A percentile compares a stretch with the other conserved stretches of the same genome.
phyloP scores from a whole-genome alignment of 2,797 vertebrate species.

The Halcyon leucocephala region DNA sequence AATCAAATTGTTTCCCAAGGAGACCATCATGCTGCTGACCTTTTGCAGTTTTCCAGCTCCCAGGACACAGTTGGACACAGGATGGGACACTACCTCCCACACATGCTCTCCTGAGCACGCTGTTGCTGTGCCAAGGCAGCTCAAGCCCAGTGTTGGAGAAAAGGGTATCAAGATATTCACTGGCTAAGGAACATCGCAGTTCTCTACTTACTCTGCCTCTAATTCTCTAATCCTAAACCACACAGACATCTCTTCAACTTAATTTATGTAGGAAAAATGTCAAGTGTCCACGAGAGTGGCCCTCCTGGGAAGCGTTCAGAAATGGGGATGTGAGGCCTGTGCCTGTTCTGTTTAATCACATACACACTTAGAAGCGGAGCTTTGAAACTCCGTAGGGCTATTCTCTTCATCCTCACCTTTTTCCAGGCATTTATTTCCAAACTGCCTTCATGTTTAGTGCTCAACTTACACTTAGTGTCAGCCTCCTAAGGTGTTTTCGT shows the following conservation, averaged over 20 bases:
- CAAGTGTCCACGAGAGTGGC: conserved; percentile 46
- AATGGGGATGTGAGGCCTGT: conserved; percentile 3
- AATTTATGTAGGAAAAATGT: conserved; percentile 69
- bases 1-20: neutral
- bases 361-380: neutral
- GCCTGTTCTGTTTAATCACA: neutral
- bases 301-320: conserved; percentile 67
- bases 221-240: conserved; percentile 29
- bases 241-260: conserved; percentile 50
- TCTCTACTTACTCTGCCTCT: neutral
- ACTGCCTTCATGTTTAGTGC: neutral
- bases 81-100: neutral
- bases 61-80: neutral
- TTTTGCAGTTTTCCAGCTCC: neutral
- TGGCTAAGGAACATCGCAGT: no score
- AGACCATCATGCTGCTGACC: neutral
- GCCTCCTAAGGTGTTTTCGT: neutral
- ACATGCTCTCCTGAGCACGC: neutral
- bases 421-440: neutral
- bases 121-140: neutral
- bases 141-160: neutral
- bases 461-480: neutral
- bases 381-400: neutral
- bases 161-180: neutral
- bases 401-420: neutral